A percentile compares a stretch with the other conserved stretches of the same genome.
Evolutionary conservation across 2,888 invertebrate genomes (phyloP).

Genomic region (Lampropteryx suffumata): DNA sequence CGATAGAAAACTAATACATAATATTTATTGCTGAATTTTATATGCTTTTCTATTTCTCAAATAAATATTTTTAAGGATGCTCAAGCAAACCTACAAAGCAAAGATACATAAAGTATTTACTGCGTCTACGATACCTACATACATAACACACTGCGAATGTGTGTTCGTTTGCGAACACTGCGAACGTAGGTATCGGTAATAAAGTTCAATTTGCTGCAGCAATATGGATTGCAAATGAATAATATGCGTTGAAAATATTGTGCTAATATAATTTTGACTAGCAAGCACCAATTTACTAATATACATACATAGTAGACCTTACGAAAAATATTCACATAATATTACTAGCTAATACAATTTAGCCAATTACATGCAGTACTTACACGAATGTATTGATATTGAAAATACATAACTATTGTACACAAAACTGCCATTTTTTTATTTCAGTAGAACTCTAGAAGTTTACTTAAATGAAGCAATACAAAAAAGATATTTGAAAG

Average conservation of each 20-base stretch:
- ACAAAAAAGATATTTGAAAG: no score
- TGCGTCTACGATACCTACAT: no score
- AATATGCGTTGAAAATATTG: constrained; percentile 45
- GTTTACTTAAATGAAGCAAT: not conserved
- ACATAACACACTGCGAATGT: no score
- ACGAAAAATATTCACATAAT: constrained; percentile 54
- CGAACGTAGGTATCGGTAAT: not conserved
- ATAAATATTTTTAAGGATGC: no score
- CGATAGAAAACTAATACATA: no score
- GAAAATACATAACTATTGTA: not conserved
- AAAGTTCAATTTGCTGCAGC: not conserved
- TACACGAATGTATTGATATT: not conserved
- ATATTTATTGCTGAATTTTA: no score
- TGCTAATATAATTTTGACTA: constrained; percentile 82
- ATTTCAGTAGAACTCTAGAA: not conserved
- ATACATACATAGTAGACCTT: constrained; percentile 53
- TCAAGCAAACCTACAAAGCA: no score
- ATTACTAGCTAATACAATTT: constrained; percentile 69
- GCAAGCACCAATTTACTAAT: constrained; percentile 82
- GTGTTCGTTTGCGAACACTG: no score
- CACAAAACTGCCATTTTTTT: not conserved
- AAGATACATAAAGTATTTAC: no score
- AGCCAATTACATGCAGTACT: constrained; percentile 51
- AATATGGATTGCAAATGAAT: constrained; percentile 2
- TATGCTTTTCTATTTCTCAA: no score